A percentile compares a stretch with the other conserved stretches of the same genome.
Conservation (phyloP, 2,888 invertebrate genomes). For the Congeria kusceri region DNA sequence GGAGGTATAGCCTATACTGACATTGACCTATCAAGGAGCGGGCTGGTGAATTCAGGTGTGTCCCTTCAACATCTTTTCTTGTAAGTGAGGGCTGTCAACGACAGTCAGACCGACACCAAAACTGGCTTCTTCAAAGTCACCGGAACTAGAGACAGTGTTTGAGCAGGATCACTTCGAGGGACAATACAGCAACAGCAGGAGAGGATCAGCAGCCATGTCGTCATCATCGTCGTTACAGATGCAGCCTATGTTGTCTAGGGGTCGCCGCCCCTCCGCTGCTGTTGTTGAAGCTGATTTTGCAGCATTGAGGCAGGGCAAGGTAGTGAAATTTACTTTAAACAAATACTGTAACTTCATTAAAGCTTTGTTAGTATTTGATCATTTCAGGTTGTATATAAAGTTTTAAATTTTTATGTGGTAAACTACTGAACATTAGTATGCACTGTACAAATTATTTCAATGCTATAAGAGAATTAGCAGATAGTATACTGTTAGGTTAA, state of each 20-base stretch:
- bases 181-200: conserved; percentile 9
- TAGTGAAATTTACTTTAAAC: conserved; percentile 10
- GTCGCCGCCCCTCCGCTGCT: conserved; percentile 78
- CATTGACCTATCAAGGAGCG: too few species aligned
- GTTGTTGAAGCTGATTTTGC: conserved; percentile 76
- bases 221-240: conserved; percentile 35
- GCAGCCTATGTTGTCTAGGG: conserved; percentile 76
- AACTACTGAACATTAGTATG: too few species aligned
- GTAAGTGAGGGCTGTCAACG: conserved; percentile 31
- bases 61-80: conserved; percentile 1
- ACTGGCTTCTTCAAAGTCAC: conserved; percentile 59
- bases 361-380: too few species aligned
- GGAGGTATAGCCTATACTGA: too few species aligned
- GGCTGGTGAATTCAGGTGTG: too few species aligned
- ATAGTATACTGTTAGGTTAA: too few species aligned
- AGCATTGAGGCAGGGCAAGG: conserved; percentile 58
- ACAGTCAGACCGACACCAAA: conserved; percentile 27
- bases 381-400: too few species aligned
- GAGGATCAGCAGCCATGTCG: conserved; percentile 30
- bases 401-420: too few species aligned
- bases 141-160: conserved; percentile 56
- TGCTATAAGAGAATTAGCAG: too few species aligned
- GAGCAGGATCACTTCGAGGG: conserved; percentile 27
- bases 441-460: too few species aligned
- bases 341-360: too few species aligned